Evolutionary conservation across 2,888 invertebrate genomes (phyloP).

Genomic region (Dynastes grantii): DNA sequence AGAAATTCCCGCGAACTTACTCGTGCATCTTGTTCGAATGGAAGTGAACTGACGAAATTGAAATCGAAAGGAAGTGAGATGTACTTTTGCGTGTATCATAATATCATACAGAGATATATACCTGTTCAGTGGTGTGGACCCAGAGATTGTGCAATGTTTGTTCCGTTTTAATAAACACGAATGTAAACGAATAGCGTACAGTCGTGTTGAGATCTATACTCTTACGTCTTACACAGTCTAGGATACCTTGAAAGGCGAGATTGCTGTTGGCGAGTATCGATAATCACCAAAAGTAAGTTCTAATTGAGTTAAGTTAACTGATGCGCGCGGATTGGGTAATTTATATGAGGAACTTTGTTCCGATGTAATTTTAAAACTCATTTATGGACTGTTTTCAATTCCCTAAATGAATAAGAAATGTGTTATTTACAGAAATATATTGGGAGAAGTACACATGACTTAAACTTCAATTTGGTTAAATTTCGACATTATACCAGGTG

Average conservation of each 20-base stretch:
- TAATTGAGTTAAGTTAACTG: background rate
- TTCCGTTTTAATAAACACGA: constrained; percentile 18
- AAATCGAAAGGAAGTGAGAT: constrained; percentile 40
- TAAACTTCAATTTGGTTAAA: too few relatives aligned
- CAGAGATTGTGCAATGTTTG: constrained; percentile 36
- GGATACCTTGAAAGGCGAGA: constrained; percentile 38
- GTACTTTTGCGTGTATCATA: constrained; percentile 14
- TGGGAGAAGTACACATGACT: too few relatives aligned
- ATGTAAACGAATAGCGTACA: background rate
- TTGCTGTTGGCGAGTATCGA: constrained; percentile 1
- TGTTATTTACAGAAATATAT: too few relatives aligned
- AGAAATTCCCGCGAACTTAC: background rate
- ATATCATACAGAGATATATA: background rate
- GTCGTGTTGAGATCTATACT: background rate
- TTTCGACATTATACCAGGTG: too few relatives aligned
- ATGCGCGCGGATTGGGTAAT: too few relatives aligned
- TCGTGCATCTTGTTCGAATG: background rate
- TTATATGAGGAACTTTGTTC: too few relatives aligned
- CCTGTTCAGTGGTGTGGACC: constrained; percentile 12
- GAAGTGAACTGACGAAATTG: constrained; percentile 39
- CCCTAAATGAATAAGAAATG: too few relatives aligned
- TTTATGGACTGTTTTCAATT: too few relatives aligned
- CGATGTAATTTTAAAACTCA: too few relatives aligned
- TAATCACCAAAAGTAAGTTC: constrained; percentile 32
- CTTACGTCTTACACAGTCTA: background rate